Evolutionary conservation across 37 sponge, comb jelly and placozoan genomes (phyloP), one percentile per base, ranked within the genome.

Genomic region (Theonella swinhoei): DNA sequence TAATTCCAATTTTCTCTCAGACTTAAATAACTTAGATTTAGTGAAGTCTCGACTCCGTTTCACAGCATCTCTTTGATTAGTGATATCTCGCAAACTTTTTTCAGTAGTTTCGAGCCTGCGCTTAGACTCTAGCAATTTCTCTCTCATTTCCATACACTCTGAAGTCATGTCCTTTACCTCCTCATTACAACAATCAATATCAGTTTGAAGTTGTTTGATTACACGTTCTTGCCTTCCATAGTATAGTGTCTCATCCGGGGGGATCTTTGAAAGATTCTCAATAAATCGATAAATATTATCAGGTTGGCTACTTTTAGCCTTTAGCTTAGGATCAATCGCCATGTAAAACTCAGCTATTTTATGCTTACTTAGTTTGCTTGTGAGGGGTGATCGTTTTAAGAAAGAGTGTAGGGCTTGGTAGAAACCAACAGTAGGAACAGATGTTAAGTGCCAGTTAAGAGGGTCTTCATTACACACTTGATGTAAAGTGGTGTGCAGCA

Each of bases 201-300:
- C n/a, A 19, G 61, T 54, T 26, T 9, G 25, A 8, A 47, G 17
- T 24, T 43, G 35, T 29, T 41, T 80, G 3, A n/a, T n/a, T n/a
- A n/a, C n/a, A n/a, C n/a, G n/a, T n/a, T n/a, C n/a, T n/a, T n/a
- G n/a, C n/a, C n/a, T n/a, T n/a, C n/a, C n/a, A n/a, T n/a, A n/a
- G n/a, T n/a, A n/a, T 38, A 79, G 30, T 31, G 25, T 9, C 20
- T 79, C 40, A 23, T 64, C 39, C 30, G 80, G 64, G 22, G 33
- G 17, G 62, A 24, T 22, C 19, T 79, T 38, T 37, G 80, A 62
- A 37, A 80, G 37, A 31, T 58, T 66, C 3, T 76, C 70, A 37
- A 85, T 43, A 58, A 75, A 85, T 28, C 85, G 69, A 62, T 77
- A 85, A 58, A 47, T 62, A 68, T 85, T 77, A 63, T 76, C 70